phyloP scores from a whole-genome alignment of 2,797 vertebrate species.

The Rhyacichthys aspro region DNA sequence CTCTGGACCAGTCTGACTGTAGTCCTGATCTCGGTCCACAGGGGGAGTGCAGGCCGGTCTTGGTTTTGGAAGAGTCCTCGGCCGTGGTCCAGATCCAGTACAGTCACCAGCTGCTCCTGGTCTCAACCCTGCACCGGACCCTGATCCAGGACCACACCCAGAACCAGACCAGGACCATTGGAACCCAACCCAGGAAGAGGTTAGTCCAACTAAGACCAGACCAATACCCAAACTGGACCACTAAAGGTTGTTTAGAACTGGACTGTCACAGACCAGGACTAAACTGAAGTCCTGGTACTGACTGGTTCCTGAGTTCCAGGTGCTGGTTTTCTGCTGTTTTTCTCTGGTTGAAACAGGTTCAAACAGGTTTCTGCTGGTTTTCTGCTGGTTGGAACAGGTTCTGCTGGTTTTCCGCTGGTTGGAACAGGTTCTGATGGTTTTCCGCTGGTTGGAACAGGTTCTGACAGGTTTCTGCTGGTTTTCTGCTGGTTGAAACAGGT shows the following conservation, averaged over 20 bases:
- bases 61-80: constrained; percentile 89
- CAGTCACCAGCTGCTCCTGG: constrained; percentile 90
- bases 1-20: not conserved
- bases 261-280: too few species aligned
- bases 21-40: constrained; percentile 49
- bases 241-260: not conserved
- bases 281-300: not conserved
- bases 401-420: not conserved
- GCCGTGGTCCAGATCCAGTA: constrained; percentile 94
- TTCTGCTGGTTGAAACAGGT: not conserved
- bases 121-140: constrained; percentile 89
- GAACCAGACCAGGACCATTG: constrained; percentile 87
- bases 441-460: not conserved
- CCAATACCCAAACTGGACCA: not conserved
- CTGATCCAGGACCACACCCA: constrained; percentile 91
- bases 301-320: too few species aligned
- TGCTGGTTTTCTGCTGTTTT: not conserved
- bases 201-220: constrained; percentile 40
- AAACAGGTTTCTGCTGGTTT: not conserved
- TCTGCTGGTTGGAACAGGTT: too few species aligned
- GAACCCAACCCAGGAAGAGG: constrained; percentile 91
- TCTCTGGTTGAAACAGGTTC: not conserved
- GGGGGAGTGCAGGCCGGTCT: constrained; percentile 88
- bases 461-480: not conserved
- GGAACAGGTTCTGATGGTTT: not conserved